Evolutionary conservation across 2,888 invertebrate species (phyloP).

Genomic region (Agrochola macilenta): DNA sequence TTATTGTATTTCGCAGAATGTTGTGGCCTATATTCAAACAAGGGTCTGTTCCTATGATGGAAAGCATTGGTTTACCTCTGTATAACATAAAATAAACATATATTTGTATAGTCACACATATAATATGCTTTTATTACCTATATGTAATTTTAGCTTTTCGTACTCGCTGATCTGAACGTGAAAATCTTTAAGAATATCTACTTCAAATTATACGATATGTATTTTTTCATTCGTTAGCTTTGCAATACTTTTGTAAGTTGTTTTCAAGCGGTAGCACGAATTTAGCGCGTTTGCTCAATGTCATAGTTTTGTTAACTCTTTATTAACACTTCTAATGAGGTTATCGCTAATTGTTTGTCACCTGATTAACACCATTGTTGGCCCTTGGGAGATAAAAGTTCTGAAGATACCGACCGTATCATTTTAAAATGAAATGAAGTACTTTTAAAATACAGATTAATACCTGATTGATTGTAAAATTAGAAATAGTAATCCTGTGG

Average conservation of each 20-base stretch:
- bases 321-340: constrained; percentile 77
- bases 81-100: too few relatives aligned
- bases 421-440: constrained; percentile 28
- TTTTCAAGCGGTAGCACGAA: constrained; percentile 12
- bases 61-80: too few relatives aligned
- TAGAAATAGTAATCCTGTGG: background rate
- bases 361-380: constrained; percentile 69
- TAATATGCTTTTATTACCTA: too few relatives aligned
- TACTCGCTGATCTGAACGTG: too few relatives aligned
- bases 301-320: constrained; percentile 52
- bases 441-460: too few relatives aligned
- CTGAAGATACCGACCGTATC: constrained; percentile 27
- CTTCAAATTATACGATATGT: too few relatives aligned
- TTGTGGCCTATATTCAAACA: constrained; percentile 46
- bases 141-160: too few relatives aligned
- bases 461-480: too few relatives aligned
- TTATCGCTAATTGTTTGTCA: constrained; percentile 76
- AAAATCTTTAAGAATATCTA: too few relatives aligned
- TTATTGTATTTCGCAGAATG: constrained; percentile 47
- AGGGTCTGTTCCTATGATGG: constrained; percentile 20
- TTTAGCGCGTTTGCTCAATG: constrained; percentile 52
- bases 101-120: too few relatives aligned
- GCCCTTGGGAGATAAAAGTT: constrained; percentile 64
- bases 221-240: too few relatives aligned
- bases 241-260: too few relatives aligned